Conservation (phyloP, 1,140 invertebrate genomes). For the Riptortus pedestris region DNA sequence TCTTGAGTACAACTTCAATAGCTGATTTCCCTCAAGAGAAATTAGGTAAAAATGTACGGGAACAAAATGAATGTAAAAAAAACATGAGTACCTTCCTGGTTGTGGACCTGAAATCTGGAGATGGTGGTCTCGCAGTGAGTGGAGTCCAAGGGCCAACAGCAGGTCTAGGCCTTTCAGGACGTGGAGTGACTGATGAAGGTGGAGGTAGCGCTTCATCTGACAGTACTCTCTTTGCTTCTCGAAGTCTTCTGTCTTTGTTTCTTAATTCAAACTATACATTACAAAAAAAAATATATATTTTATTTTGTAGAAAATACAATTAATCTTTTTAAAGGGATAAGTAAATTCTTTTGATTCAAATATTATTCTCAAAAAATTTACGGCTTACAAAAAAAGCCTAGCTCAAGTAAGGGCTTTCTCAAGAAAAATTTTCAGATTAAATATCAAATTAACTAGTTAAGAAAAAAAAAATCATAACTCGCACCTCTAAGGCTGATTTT, state of each 20-base stretch:
- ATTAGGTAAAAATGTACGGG: too few species aligned
- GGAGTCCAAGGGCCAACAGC: neutral
- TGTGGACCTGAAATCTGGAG: constrained; percentile 5
- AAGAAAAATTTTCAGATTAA: neutral
- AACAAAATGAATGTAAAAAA: too few species aligned
- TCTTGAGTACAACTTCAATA: too few species aligned
- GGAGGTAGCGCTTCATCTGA: constrained; percentile 31
- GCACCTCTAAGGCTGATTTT: constrained; percentile 48
- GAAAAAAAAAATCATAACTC: constrained; percentile 29
- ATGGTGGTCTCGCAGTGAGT: neutral
- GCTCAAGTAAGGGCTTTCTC: too few species aligned
- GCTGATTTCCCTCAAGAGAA: too few species aligned
- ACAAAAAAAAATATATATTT: neutral
- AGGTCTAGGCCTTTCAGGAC: neutral
- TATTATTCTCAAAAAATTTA: too few species aligned
- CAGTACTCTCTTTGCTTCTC: constrained; percentile 38
- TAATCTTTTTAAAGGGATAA: constrained; percentile 10
- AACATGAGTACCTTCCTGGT: neutral
- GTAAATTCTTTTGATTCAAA: too few species aligned
- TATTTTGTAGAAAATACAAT: neutral
- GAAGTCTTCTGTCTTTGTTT: constrained; percentile 44
- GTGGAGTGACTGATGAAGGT: neutral
- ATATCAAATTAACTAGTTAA: neutral
- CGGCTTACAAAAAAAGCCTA: too few species aligned
- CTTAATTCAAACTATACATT: constrained; percentile 41